Conservation (phyloP, 2,113 vertebrate species). For the Anser brachyrhynchus region DNA sequence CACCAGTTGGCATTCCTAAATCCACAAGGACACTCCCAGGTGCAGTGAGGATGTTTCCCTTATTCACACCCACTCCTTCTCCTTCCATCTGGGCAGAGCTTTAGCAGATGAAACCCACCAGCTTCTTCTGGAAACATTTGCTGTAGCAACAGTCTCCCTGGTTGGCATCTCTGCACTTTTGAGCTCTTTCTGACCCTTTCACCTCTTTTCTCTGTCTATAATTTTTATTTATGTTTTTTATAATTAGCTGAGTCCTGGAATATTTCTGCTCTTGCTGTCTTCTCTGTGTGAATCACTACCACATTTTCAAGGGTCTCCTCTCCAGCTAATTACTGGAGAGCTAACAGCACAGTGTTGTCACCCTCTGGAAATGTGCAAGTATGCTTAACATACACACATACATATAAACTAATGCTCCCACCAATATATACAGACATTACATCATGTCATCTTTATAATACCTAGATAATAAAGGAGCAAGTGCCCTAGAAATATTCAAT, state of each 20-base stretch:
- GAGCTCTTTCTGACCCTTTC: not conserved
- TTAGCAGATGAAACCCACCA: not conserved
- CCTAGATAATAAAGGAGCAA: conserved; percentile 1
- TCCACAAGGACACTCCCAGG: not conserved
- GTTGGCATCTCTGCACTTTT: not conserved
- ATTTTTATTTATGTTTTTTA: not conserved
- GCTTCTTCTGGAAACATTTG: not conserved
- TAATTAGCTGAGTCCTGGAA: not conserved
- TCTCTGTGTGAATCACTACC: not conserved
- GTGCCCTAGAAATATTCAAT: not conserved
- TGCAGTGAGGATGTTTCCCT: not conserved
- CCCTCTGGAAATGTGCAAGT: not conserved
- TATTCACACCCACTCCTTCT: not conserved
- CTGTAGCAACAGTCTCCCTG: not conserved
- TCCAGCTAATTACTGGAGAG: not conserved
- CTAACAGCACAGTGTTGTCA: not conserved
- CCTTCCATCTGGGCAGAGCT: not conserved
- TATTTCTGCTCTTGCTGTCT: not conserved
- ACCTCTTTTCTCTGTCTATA: not conserved
- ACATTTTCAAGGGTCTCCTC: not conserved
- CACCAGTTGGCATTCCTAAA: not conserved
- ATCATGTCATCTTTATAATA: not conserved
- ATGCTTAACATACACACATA: not conserved
- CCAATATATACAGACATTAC: not conserved
- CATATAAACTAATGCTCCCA: not conserved